These are phyloP conservation scores for Kryptopterus vitreolus DNA, from an alignment of 2,797 vertebrate genomes.

Conservation along the genomic window DNA sequence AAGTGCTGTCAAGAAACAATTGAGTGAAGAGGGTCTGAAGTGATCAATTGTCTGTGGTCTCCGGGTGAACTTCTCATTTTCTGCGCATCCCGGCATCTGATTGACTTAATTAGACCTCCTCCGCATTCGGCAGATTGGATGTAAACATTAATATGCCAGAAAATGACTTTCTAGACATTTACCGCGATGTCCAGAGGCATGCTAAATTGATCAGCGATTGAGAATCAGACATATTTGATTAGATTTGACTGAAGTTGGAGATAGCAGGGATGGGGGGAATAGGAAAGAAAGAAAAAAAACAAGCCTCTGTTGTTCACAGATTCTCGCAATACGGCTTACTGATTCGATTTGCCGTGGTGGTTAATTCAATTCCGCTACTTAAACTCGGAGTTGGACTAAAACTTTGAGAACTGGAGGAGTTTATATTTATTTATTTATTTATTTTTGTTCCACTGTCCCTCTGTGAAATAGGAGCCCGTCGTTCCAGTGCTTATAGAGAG, in stretches of 20 bases:
- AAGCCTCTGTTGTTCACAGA: constrained; percentile 46
- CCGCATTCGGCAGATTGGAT: constrained; percentile 75
- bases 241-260: constrained; percentile 65
- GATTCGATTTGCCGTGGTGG: constrained; percentile 61
- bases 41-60: constrained; percentile 75
- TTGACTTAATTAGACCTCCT: constrained; percentile 74
- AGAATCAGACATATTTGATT: constrained; percentile 53
- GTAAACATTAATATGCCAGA: constrained; percentile 80
- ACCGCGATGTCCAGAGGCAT: constrained; percentile 61
- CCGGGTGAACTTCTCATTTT: constrained; percentile 72
- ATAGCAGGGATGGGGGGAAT: constrained; percentile 38
- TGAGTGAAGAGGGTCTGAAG: constrained; percentile 70
- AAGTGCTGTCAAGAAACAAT: constrained; percentile 77
- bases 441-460: constrained; percentile 55
- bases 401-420: constrained; percentile 56
- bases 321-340: constrained; percentile 41
- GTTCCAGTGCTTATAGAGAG: constrained; percentile 54
- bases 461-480: constrained; percentile 59
- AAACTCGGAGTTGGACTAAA: constrained; percentile 52
- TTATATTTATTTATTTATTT: too few species aligned
- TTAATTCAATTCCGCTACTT: constrained; percentile 60
- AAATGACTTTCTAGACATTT: constrained; percentile 76
- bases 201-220: constrained; percentile 72
- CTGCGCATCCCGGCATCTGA: constrained; percentile 72
- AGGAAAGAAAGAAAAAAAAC: not conserved